phyloP scores from a whole-genome alignment of 2,888 invertebrate genomes.

The Crepidodera aurea region DNA sequence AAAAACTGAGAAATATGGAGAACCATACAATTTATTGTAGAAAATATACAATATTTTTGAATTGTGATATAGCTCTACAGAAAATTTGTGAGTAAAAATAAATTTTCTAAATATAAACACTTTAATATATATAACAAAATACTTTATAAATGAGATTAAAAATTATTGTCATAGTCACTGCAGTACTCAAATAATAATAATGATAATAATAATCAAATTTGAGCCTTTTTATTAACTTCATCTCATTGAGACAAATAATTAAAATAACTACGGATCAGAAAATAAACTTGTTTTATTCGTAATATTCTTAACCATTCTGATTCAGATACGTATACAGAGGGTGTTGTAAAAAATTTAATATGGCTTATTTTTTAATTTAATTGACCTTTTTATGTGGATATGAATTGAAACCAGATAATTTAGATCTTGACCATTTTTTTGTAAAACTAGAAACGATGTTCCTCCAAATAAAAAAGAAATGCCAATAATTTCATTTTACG shows the following conservation, averaged over 20 bases:
- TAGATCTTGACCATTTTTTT: no score
- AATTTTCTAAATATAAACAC: slow-evolving; percentile 11
- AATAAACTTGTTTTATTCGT: slow-evolving; percentile 9
- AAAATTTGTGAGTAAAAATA: slow-evolving; percentile 19
- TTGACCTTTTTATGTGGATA: no score
- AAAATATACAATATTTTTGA: slow-evolving; percentile 34
- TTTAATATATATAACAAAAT: slow-evolving; percentile 9
- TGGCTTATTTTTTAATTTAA: no score
- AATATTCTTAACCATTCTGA: no score
- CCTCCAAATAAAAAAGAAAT: no score
- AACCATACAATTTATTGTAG: slow-evolving; percentile 34
- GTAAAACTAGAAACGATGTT: no score
- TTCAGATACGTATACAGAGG: no score
- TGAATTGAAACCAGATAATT: no score
- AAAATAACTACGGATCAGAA: slow-evolving; percentile 1
- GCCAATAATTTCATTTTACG: no score
- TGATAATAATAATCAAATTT: neutral
- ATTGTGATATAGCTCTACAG: slow-evolving; percentile 16
- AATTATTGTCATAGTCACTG: slow-evolving; percentile 24
- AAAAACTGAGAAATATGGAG: slow-evolving; percentile 15
- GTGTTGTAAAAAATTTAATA: no score
- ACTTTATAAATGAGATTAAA: slow-evolving; percentile 19
- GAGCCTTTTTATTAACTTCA: slow-evolving; percentile 1
- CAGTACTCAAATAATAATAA: slow-evolving; percentile 3
- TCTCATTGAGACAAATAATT: slow-evolving; percentile 6